Evolutionary conservation across 2,113 vertebrate genomes (phyloP).

Genomic region (Protobothrops mucrosquamatus): DNA sequence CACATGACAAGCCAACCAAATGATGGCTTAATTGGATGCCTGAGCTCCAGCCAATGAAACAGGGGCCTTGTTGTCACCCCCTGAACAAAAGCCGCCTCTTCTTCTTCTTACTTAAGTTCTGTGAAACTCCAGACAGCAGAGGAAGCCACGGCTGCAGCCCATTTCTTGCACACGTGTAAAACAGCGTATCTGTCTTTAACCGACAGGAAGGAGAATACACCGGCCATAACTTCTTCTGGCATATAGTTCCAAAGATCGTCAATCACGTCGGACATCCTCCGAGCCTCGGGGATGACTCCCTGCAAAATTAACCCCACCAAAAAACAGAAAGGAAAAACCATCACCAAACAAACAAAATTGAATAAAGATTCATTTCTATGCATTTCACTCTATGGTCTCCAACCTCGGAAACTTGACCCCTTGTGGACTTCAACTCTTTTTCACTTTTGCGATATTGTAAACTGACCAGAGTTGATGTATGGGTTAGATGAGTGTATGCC

Average conservation of each 20-base stretch:
- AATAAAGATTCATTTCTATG: not conserved
- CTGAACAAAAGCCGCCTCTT: not conserved
- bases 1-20: not conserved
- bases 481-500: too few relatives aligned
- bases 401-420: too few relatives aligned
- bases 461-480: too few relatives aligned
- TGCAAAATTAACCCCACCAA: not conserved
- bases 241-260: not conserved
- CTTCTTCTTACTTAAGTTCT: constrained; percentile 53
- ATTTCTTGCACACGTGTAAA: constrained; percentile 63
- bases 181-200: constrained; percentile 55
- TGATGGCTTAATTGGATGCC: not conserved
- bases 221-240: constrained; percentile 44
- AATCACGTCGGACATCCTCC: not conserved
- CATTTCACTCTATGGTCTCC: not conserved
- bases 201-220: constrained; percentile 66
- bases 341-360: too few relatives aligned
- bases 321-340: not conserved
- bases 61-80: not conserved
- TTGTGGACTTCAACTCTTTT: too few relatives aligned
- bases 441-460: too few relatives aligned
- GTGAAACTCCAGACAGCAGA: constrained; percentile 66
- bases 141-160: constrained; percentile 54
- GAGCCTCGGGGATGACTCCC: too few relatives aligned
- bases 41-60: not conserved